These are phyloP conservation scores for Sebastes diaconus DNA, from an alignment of 2,797 vertebrate species.

Conservation along the genomic window DNA sequence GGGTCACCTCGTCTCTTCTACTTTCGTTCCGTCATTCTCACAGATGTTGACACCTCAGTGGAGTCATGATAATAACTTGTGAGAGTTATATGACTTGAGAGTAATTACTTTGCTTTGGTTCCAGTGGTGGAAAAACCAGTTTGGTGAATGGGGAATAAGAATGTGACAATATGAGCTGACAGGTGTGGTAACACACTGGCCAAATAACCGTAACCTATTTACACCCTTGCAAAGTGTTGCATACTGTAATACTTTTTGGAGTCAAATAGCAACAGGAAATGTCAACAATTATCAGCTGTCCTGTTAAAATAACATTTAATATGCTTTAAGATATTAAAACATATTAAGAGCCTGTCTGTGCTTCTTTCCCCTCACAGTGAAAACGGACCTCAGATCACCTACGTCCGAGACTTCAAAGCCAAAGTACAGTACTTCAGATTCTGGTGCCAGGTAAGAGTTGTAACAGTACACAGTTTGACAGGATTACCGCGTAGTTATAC, in stretches of 20 bases:
- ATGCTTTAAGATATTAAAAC: neutral
- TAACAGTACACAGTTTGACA: neutral
- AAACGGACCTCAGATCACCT: conserved; percentile 98
- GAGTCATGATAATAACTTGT: neutral
- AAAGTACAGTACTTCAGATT: conserved; percentile 99
- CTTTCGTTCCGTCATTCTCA: neutral
- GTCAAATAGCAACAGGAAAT: neutral
- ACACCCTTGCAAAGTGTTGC: neutral
- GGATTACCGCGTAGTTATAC: neutral
- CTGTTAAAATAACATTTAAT: neutral
- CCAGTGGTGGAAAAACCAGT: conserved; percentile 37
- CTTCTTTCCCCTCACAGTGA: conserved; percentile 77
- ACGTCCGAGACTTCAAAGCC: conserved; percentile 98
- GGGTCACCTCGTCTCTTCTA: neutral
- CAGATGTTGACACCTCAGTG: neutral
- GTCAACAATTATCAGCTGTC: fast-evolving
- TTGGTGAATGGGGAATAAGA: conserved; percentile 6
- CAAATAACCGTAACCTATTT: neutral
- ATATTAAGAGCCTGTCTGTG: neutral
- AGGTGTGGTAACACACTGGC: neutral
- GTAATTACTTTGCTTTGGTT: neutral
- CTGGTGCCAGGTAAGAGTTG: conserved; percentile 94
- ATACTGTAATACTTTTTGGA: neutral
- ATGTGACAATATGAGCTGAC: neutral
- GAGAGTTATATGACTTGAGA: neutral